Evolutionary conservation across 1,140 invertebrate species (phyloP), one percentile per base, ranked within the genome.

Genomic region (Macrosteles quadrilineatus): DNA sequence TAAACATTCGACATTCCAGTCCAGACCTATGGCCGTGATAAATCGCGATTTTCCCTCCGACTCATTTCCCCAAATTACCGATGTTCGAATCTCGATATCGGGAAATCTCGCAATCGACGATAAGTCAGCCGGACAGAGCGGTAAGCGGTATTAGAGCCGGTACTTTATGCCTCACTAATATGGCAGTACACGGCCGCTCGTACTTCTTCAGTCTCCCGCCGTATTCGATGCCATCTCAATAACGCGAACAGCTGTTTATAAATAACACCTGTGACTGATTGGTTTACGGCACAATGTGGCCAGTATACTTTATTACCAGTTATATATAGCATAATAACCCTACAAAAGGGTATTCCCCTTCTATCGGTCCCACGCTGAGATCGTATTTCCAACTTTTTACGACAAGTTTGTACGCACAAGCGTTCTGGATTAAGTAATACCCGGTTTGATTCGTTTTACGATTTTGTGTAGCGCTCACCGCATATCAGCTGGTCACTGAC

Each of bases 251-350:
- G 55, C 55, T 59, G 55, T 59, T 59, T 59, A 59, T 59, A 59
- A 59, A 59, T 59, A 59, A 59, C 55, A 59, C 55, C 55, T 59
- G 55, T 59, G 55, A 59, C 55, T 59, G 55, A 59, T 59, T 59
- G 55, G 55, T 59, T 59, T 59, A 59, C 55, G 55, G 55, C 55
- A 29, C 21, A 29, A 59, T 59, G 55, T 59, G 55, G 55, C 55
- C 55, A 59, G 55, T 29, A 59, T 59, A 59, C 55, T 59, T 59
- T 59, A 59, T 59, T 30, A 14, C 23, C 55, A 59, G 55, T 59
- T 59, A 59, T 59, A 59, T 59, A 59, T 59, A 59, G 55, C 55
- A 25, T 59, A 59, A 59, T 59, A 59, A 59, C 55, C 27, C 2
- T 12, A 29, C 55, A 59, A 30, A 59, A 59, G 27, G 55, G 32